phyloP scores from a whole-genome alignment of 2,888 invertebrate species.

The Litoditis marina region DNA sequence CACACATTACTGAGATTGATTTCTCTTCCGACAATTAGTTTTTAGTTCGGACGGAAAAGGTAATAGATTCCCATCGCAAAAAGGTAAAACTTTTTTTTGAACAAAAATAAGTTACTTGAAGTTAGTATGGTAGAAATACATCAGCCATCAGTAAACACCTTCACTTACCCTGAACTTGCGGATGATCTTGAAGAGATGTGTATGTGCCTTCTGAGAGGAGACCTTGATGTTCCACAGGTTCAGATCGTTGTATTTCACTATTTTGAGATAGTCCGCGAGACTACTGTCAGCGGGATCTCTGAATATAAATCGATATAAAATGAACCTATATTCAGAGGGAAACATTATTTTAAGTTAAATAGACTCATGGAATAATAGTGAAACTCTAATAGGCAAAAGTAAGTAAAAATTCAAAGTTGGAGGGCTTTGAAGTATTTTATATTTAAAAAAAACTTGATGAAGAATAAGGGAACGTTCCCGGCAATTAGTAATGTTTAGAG shows the following conservation, averaged over 20 bases:
- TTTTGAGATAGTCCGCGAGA: conserved; percentile 83
- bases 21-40: too few species aligned
- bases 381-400: too few species aligned
- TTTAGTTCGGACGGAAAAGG: too few species aligned
- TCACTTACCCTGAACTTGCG: conserved; percentile 74
- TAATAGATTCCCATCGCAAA: background rate
- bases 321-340: conserved; percentile 61
- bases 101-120: too few species aligned
- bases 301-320: conserved; percentile 61
- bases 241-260: conserved; percentile 88
- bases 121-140: too few species aligned
- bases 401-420: background rate
- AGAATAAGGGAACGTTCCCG: too few species aligned
- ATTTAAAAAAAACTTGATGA: too few species aligned
- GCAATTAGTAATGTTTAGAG: too few species aligned
- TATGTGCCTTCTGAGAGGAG: conserved; percentile 68
- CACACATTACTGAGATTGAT: too few species aligned
- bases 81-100: background rate
- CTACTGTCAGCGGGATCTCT: conserved; percentile 84
- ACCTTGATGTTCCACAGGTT: conserved; percentile 90
- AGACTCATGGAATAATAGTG: too few species aligned
- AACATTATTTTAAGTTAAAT: too few species aligned
- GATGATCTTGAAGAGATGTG: conserved; percentile 64
- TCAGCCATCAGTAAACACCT: too few species aligned
- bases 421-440: background rate